Base-by-base conservation (phyloP, 2,888 invertebrate genomes). In the Oeneis ivallda region DNA sequence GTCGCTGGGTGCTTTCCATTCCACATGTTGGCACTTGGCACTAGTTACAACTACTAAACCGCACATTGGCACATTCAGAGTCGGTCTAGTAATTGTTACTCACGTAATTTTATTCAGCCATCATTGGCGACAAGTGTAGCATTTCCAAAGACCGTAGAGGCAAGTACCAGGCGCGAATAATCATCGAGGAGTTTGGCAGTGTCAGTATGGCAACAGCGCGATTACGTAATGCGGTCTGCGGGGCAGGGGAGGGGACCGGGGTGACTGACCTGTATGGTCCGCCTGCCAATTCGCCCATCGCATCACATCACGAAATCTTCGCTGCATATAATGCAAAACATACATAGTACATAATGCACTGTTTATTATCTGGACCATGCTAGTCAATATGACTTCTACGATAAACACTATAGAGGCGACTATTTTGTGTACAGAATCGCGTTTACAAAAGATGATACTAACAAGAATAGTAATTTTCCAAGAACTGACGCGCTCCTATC, bases 261-360 rank as follows among this genome's bases (percentile, higher is more conserved):
- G 89, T 88, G 79, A 87, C 72, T 87, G 91, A 91, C 89, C 91
- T 79, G 86, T 77, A 83, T 84, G 85, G 87, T 82, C 84, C 82
- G 86, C 75, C 75, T 84, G 89, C 91, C 91, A 92, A 92, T 90
- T 89, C 89, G 86, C 85, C 82, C 81, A 88, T 86, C 86, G 86
- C 85, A 87, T 83, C 85, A 84, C 83, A 86, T 84, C 85, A 86
- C 86, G 82, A 86, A 87, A 87, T 85, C 84, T 81, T 77, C 81
- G 80, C 83, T 88, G 88, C 87, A 87, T 85, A 82, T 67, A 69
- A 72, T 74, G 70, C 71, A 74, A 74, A 74, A 74, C 69, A 59
- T 67, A 60, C 47, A 34, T 39, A 19, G 58, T 47, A 62, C 61
- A 57, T 56, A 61, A 64, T 65, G 65, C 65, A 63, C 39, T 49